Percentiles rank a stretch among this genome's conserved stretches.
These are phyloP conservation scores for Hephaestus fuliginosus DNA, from an alignment of 2,797 vertebrate species.

Conservation along the genomic window DNA sequence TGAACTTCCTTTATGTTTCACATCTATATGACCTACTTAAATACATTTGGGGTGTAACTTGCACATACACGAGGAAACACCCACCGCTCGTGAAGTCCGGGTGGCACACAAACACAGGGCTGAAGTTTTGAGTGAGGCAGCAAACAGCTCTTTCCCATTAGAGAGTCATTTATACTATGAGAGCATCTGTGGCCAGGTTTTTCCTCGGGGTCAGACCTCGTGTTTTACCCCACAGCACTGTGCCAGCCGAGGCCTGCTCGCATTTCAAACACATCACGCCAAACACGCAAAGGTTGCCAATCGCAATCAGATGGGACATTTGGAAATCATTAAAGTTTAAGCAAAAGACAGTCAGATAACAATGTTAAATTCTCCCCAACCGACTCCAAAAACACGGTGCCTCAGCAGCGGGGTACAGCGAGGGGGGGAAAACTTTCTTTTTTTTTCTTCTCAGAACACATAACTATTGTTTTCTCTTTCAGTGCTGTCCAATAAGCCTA, in stretches of 20 bases:
- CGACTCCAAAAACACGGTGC: conserved; percentile 61
- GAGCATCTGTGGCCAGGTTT: conserved; percentile 22
- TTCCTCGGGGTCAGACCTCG: conserved; percentile 45
- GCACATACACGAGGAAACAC: conserved; percentile 17
- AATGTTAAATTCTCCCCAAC: conserved; percentile 61
- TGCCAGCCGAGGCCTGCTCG: conserved; percentile 61
- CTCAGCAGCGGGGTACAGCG: conserved; percentile 62
- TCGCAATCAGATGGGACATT: conserved; percentile 79
- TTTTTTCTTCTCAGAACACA: conserved; percentile 56
- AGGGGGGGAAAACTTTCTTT: neutral
- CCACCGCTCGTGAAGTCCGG: conserved; percentile 1
- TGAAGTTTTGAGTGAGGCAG: conserved; percentile 32
- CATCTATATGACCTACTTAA: conserved; percentile 35
- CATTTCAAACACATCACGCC: conserved; percentile 68
- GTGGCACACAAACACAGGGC: conserved; percentile 7
- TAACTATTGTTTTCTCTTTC: conserved; percentile 72
- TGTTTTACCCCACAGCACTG: conserved; percentile 44
- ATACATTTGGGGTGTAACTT: conserved; percentile 23
- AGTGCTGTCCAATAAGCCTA: conserved; percentile 42
- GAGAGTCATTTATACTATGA: conserved; percentile 22
- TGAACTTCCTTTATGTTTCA: conserved; percentile 28
- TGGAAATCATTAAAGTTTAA: conserved; percentile 80
- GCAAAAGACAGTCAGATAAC: conserved; percentile 72
- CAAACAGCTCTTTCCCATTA: conserved; percentile 57
- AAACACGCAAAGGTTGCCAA: conserved; percentile 65